Base-by-base conservation (phyloP, 92 coral and sea anemone species). In the Actinostola sp. region DNA sequence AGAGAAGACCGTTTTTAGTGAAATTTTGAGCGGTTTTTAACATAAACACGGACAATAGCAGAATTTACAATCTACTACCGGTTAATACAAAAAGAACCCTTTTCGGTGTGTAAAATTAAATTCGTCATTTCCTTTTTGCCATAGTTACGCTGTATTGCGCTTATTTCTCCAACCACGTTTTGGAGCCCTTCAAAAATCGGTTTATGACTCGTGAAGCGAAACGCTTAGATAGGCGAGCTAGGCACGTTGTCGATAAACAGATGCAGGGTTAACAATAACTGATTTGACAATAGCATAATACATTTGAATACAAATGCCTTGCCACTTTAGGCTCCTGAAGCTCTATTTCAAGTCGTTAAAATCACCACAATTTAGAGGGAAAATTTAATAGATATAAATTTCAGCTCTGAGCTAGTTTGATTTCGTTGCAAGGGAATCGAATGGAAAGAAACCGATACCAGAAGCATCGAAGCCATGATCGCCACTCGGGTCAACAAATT, bases 291-390 rank as follows among this genome's bases (percentile, higher is more conserved):
- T 62, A 81, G 86, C 60, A 55, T 17, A 71, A 67, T 70, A 73
- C 8, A 82, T 82, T 82, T 82, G 88, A 84, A 84, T 84, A 84
- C 89, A 71, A 84, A 71, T 78, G 80, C 76, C 70, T 65, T 75
- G 84, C 74, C 76, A 64, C 48, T 77, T 84, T 71, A 41, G 75
- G 29, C 51, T 63, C 73, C 61, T 43, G 68, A 78, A 55, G 43
- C 77, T 53, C 60, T 49, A 59, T 84, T 79, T 64, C 8, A 14
- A 43, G 31, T 49, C 54, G 32, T 48, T 13, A 63, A 35, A 31
- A 27, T 52, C 24, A 44, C 15, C 53, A 27, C 15, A 29, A 25
- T 8, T 8, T 12, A 38, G 77, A 76, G 66, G 84, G 88, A 89
- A 90, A 81, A 80, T 74, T 76, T 52, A 3, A 0, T 1, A 1